Conservation (phyloP, 2,113 vertebrate species). For the Excalfactoria chinensis region DNA sequence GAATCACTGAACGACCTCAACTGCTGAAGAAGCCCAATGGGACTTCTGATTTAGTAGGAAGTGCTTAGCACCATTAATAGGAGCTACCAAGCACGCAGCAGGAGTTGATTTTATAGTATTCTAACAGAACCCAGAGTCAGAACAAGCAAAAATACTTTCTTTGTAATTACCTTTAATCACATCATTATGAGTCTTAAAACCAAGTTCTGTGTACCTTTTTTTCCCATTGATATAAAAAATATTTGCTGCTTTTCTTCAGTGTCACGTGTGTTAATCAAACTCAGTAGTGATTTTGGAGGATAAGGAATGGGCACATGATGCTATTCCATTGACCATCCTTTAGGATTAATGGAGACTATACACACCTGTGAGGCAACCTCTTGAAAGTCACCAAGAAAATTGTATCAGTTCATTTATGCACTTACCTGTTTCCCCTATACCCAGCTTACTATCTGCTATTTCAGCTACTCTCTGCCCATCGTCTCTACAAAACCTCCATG, state of each 20-base stretch:
- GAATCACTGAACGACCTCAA: neutral
- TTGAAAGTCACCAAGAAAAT: neutral
- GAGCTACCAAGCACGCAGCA: neutral
- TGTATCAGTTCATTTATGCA: neutral
- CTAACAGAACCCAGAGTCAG: neutral
- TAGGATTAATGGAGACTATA: neutral
- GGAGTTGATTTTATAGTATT: neutral
- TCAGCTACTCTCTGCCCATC: neutral
- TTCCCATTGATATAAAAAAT: neutral
- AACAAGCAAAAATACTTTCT: neutral
- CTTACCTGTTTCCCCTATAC: neutral
- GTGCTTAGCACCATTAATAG: neutral
- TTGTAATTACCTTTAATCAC: neutral
- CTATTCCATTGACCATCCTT: neutral
- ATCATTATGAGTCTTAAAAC: neutral
- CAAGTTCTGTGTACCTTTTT: neutral
- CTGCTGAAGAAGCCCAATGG: conserved; percentile 12
- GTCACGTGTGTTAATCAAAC: neutral
- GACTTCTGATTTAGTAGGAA: conserved; percentile 22
- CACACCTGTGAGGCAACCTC: neutral
- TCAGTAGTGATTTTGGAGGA: neutral
- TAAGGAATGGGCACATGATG: neutral
- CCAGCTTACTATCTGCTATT: neutral
- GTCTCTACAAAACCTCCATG: neutral
- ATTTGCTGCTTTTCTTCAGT: neutral